phyloP scores from a whole-genome alignment of 2,797 vertebrate genomes.

The Novumbra hubbsi region DNA sequence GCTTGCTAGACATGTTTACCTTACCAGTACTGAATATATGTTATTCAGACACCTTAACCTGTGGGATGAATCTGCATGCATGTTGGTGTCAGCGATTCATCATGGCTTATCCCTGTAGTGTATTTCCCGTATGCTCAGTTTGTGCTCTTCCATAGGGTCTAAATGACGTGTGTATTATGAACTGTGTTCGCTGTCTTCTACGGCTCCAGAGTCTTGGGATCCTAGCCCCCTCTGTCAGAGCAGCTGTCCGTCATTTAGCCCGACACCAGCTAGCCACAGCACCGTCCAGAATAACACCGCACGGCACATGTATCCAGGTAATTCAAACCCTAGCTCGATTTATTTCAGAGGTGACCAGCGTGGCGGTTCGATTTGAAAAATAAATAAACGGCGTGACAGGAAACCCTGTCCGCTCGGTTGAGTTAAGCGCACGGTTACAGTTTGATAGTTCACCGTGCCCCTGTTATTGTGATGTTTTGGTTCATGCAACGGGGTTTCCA shows the following conservation, averaged over 20 bases:
- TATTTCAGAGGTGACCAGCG: background rate
- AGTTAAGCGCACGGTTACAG: too few species aligned
- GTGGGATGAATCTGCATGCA: background rate
- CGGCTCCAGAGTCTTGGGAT: slow-evolving; percentile 42
- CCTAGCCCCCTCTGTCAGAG: slow-evolving; percentile 16
- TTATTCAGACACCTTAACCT: background rate
- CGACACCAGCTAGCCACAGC: slow-evolving; percentile 12
- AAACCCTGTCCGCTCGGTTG: too few species aligned
- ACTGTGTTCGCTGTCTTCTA: slow-evolving; percentile 49
- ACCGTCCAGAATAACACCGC: background rate
- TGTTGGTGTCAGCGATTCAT: background rate
- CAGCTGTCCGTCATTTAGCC: slow-evolving; percentile 3
- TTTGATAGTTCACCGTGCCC: too few species aligned
- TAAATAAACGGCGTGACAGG: too few species aligned
- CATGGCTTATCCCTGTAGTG: background rate
- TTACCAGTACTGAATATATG: background rate
- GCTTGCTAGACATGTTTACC: background rate
- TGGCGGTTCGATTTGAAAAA: background rate
- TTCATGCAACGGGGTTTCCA: background rate
- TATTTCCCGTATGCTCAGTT: background rate
- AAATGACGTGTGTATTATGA: slow-evolving; percentile 54
- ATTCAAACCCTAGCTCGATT: background rate
- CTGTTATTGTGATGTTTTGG: too few species aligned
- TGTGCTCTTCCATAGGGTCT: background rate
- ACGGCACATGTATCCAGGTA: slow-evolving; percentile 48